Conservation (phyloP, 53 echinoderm and acorn worm species). For the Echinarachnius parma region DNA sequence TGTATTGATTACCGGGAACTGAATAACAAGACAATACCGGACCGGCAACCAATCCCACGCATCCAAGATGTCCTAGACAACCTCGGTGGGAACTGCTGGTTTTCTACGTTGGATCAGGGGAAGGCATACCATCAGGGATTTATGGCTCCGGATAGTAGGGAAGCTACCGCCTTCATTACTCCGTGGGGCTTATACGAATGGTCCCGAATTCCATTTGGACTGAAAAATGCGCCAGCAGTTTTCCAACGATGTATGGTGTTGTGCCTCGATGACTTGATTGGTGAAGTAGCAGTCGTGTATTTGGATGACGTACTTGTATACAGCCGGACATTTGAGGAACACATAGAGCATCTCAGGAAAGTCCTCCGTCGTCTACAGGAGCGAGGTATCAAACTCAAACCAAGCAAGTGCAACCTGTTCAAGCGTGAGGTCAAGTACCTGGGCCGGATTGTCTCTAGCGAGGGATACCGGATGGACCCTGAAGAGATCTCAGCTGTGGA, state of each 20-base stretch:
- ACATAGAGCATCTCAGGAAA: slow-evolving; percentile 12
- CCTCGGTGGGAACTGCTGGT: slow-evolving; percentile 60
- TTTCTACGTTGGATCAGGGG: slow-evolving; percentile 64
- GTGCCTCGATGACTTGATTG: slow-evolving; percentile 42
- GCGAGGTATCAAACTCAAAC: slow-evolving; percentile 33
- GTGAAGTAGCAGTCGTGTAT: slow-evolving; percentile 17
- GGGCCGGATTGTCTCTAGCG: slow-evolving; percentile 39
- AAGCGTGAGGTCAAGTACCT: slow-evolving; percentile 52
- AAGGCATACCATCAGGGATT: slow-evolving; percentile 71
- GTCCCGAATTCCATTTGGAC: slow-evolving; percentile 66
- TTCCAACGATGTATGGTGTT: slow-evolving; percentile 51
- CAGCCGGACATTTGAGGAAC: slow-evolving; percentile 28
- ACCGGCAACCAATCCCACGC: slow-evolving; percentile 71
- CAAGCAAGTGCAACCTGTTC: slow-evolving; percentile 47
- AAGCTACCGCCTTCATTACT: slow-evolving; percentile 63
- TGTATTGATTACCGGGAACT: slow-evolving; percentile 65
- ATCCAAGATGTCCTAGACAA: slow-evolving; percentile 68
- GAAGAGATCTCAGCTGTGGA: slow-evolving; percentile 43
- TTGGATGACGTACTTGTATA: slow-evolving; percentile 48
- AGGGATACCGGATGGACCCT: slow-evolving; percentile 40
- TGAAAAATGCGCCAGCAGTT: slow-evolving; percentile 65
- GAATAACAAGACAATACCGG: slow-evolving; percentile 63
- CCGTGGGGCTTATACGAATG: slow-evolving; percentile 83
- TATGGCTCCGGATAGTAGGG: slow-evolving; percentile 46
- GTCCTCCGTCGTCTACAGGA: slow-evolving; percentile 18